Evolutionary conservation across 2,113 vertebrate genomes (phyloP), one percentile per base, ranked within the genome.

Genomic region (Pachypanchax playfairii): DNA sequence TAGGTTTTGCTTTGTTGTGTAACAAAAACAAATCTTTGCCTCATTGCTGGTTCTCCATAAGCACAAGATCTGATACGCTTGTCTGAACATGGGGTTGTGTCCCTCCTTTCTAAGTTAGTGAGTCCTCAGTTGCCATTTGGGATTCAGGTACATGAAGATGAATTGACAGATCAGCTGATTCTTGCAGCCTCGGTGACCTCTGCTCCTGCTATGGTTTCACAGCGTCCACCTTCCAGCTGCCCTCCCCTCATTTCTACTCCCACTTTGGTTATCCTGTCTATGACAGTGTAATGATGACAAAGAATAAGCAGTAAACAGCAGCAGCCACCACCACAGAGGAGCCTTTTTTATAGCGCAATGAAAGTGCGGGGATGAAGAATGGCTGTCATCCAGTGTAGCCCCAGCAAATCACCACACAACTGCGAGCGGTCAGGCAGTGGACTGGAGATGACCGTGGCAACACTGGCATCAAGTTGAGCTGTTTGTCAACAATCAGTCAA

Each of bases 261-360:
- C 51, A 38, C 64, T 50, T 84, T 75, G 80, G 69, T 86, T 83
- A 79, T 85, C 76, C 80, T 79, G 75, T 75, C 78, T 49, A 55
- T 88, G 85, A 88, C 81, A 90, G 81, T 8, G 61, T 87, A 88
- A 88, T 86, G 85, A 89, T 90, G 90, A 89, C 89, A 90, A 86
- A 89, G 87, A 80, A 83, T 84, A 72, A 83, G 80, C 82, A 82
- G 88, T 84, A 82, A 86, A 77, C 72, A 77, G 72, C 80, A 48
- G 74, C 77, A 66, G 73, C 57, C 56, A 82, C 76, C 72, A 61
- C 74, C 77, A 73, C 65, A 73, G 79, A 87, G 77, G 77, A 76
- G 49, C 63, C 71, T 76, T 90, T n/a, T n/a, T 90, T 85, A 90
- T 86, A 81, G 82, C 4, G 57, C 86, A 82, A 85, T 88, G 85